Evolutionary conservation across 30 jellyfish, hydroid and myxozoan genomes (phyloP).

Genomic region (Hydractinia symbiolongicarpus): DNA sequence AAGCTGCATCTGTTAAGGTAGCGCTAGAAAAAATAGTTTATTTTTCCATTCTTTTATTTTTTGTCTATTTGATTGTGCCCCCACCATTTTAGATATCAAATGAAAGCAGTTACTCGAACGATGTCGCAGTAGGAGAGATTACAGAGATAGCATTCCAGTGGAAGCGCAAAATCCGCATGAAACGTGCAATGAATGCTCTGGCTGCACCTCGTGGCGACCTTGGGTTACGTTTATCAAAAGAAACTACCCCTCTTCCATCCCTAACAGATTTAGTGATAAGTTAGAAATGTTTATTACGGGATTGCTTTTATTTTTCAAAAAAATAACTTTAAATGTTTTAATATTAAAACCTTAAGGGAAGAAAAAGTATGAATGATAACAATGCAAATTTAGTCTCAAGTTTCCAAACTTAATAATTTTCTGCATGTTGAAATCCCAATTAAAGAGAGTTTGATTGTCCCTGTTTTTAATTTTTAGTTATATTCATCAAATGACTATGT

Average conservation of each 20-base stretch:
- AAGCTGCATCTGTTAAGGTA: slow-evolving; percentile 75
- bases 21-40: background rate
- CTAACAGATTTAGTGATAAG: slow-evolving; percentile 33
- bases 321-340: too few species aligned
- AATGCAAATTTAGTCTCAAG: too few species aligned
- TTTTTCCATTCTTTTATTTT: background rate
- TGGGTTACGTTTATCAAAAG: slow-evolving; percentile 35
- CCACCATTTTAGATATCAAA: slow-evolving; percentile 23
- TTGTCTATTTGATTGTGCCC: background rate
- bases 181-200: slow-evolving; percentile 46
- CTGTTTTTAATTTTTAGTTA: too few species aligned
- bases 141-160: slow-evolving; percentile 48
- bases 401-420: too few species aligned
- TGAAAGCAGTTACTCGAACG: background rate
- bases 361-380: too few species aligned
- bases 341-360: too few species aligned
- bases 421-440: too few species aligned
- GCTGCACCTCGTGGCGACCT: slow-evolving; percentile 56
- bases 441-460: too few species aligned
- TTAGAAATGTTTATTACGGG: too few species aligned
- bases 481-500: too few species aligned
- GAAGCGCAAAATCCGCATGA: slow-evolving; percentile 47
- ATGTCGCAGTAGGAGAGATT: slow-evolving; percentile 17
- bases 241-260: slow-evolving; percentile 28
- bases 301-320: too few species aligned